These are phyloP conservation scores for Ormyrus nitidulus DNA, from an alignment of 2,888 invertebrate genomes.

Conservation along the genomic window DNA sequence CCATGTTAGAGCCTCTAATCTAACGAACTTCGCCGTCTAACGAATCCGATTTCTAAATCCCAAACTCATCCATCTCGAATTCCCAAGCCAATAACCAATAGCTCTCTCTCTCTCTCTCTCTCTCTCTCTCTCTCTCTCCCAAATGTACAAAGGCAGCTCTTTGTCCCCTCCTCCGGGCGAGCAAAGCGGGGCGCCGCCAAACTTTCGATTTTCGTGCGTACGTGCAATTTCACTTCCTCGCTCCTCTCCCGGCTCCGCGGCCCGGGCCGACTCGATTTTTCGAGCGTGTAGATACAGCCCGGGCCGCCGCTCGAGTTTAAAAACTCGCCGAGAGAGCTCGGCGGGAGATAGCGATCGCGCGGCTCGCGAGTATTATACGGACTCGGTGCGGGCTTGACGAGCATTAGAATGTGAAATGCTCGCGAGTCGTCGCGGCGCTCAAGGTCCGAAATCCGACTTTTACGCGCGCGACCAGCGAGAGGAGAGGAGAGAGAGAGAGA, in stretches of 20 bases:
- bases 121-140: no score
- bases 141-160: slow-evolving; percentile 1
- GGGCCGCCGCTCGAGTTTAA: not conserved
- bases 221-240: slow-evolving; percentile 25
- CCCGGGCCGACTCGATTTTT: not conserved
- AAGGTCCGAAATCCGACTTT: not conserved
- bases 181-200: not conserved
- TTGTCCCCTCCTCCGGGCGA: not conserved
- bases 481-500: no score
- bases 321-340: no score
- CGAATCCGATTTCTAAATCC: no score
- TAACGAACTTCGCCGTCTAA: no score
- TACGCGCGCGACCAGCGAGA: not conserved
- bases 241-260: not conserved
- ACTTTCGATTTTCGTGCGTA: slow-evolving; percentile 25
- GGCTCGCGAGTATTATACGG: not conserved
- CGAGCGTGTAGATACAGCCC: not conserved
- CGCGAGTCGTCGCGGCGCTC: no score
- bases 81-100: not conserved
- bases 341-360: slow-evolving; percentile 3
- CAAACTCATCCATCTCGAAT: not conserved
- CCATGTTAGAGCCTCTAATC: no score
- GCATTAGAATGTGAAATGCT: slow-evolving; percentile 47
- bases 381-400: not conserved
- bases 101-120: no score